Evolutionary conservation across 2,888 invertebrate genomes (phyloP).

Genomic region (Ichneumoninae sp.): DNA sequence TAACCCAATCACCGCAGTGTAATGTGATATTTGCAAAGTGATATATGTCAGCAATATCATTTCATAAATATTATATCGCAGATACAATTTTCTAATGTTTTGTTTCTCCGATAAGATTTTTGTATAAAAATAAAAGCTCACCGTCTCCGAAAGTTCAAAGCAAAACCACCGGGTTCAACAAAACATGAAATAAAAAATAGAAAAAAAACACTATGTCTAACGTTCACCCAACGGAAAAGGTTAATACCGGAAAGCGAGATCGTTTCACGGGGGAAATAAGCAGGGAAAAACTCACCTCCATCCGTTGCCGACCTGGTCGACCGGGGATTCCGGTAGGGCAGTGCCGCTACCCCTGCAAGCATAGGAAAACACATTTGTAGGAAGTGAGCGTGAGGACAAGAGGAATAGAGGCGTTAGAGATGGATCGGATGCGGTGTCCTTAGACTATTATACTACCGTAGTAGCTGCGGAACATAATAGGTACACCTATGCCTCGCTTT

Average conservation of each 20-base stretch:
- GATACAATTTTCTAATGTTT: no score
- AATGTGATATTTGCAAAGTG: no score
- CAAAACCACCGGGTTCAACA: not conserved
- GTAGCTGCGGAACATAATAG: constrained; percentile 19
- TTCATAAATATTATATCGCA: no score
- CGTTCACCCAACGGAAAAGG: not conserved
- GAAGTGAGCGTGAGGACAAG: constrained; percentile 70
- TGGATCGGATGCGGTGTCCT: constrained; percentile 42
- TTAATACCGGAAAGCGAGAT: constrained; percentile 39
- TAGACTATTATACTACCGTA: constrained; percentile 4
- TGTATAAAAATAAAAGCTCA: not conserved
- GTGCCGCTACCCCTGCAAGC: constrained; percentile 85
- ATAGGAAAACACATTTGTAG: constrained; percentile 79
- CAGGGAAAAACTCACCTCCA: constrained; percentile 86
- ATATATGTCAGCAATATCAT: no score
- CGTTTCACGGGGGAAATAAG: constrained; percentile 70
- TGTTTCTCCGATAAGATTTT: no score
- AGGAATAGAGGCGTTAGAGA: constrained; percentile 62
- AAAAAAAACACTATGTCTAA: not conserved
- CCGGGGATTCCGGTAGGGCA: constrained; percentile 85
- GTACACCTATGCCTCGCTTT: constrained; percentile 29
- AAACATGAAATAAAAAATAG: not conserved
- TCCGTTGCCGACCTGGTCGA: constrained; percentile 86
- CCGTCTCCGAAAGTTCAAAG: not conserved
- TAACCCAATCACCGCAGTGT: no score